Evolutionary conservation across 2,888 invertebrate genomes (phyloP).

Genomic region (Phymatocera aterrima): DNA sequence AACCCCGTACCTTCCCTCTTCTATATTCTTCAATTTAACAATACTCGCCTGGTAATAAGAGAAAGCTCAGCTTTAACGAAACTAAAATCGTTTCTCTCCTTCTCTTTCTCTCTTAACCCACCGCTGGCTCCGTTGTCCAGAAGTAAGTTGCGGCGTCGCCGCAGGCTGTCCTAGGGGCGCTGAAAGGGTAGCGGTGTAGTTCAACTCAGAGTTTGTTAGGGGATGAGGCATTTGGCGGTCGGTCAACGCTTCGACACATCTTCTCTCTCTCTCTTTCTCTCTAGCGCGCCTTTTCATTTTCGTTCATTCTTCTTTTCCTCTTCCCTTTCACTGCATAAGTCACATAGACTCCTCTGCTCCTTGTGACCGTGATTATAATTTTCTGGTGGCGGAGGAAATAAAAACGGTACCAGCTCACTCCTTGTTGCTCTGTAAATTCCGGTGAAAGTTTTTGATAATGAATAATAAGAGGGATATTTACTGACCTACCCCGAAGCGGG

Average conservation of each 20-base stretch:
- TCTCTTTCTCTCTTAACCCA: neutral
- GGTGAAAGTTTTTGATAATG: neutral
- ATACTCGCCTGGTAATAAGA: neutral
- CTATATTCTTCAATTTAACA: no score
- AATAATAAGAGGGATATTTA: conserved; percentile 19
- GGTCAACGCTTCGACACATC: conserved; percentile 20
- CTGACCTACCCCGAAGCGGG: conserved; percentile 1
- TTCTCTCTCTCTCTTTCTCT: neutral
- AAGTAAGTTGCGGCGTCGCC: conserved; percentile 24
- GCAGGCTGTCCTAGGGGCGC: conserved; percentile 13
- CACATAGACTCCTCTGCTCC: neutral
- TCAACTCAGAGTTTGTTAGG: neutral
- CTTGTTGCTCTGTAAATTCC: neutral
- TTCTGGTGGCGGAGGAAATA: neutral
- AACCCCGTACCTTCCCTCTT: neutral
- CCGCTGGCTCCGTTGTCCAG: conserved; percentile 5
- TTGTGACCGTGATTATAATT: neutral
- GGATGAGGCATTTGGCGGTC: neutral
- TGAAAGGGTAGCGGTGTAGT: conserved; percentile 41
- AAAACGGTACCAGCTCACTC: neutral
- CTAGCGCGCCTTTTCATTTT: neutral
- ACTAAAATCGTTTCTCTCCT: neutral
- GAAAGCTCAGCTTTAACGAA: conserved; percentile 17
- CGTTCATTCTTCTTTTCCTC: neutral
- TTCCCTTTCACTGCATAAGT: neutral